These are phyloP conservation scores for Coleophora flavipennella DNA, from an alignment of 2,888 invertebrate species.

Conservation along the genomic window DNA sequence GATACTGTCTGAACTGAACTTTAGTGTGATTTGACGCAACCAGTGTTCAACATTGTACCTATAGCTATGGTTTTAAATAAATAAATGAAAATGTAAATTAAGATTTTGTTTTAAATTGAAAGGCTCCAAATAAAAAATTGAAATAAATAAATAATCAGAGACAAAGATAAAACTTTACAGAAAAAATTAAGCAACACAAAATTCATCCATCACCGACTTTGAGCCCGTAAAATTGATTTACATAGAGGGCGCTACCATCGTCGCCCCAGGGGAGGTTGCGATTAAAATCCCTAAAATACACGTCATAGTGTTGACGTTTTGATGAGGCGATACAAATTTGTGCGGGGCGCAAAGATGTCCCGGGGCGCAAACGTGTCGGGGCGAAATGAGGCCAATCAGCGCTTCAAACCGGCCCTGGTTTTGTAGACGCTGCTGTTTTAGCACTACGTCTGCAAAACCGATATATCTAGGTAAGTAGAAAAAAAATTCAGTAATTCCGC, in stretches of 20 bases:
- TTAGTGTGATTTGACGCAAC: no score
- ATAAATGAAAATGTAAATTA: no score
- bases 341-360: slow-evolving; percentile 31
- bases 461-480: no score
- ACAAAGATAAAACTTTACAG: not conserved
- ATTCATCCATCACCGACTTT: slow-evolving; percentile 9
- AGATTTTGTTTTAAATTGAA: no score
- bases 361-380: slow-evolving; percentile 49
- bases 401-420: slow-evolving; percentile 5
- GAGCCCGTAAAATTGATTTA: slow-evolving; percentile 33
- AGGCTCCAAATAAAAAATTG: no score
- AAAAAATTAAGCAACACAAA: not conserved
- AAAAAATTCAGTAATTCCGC: no score
- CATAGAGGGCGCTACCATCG: slow-evolving; percentile 41
- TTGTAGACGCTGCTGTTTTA: no score
- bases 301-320: slow-evolving; percentile 70
- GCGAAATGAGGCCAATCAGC: slow-evolving; percentile 67
- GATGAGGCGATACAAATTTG: slow-evolving; percentile 66
- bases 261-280: slow-evolving; percentile 33
- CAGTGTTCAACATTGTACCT: no score
- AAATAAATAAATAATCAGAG: not conserved
- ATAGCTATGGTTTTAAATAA: no score
- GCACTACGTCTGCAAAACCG: no score
- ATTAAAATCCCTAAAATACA: slow-evolving; percentile 68
- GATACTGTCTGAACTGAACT: no score